Evolutionary conservation across 1,140 invertebrate species (phyloP).

Genomic region (Brachionus sp.): DNA sequence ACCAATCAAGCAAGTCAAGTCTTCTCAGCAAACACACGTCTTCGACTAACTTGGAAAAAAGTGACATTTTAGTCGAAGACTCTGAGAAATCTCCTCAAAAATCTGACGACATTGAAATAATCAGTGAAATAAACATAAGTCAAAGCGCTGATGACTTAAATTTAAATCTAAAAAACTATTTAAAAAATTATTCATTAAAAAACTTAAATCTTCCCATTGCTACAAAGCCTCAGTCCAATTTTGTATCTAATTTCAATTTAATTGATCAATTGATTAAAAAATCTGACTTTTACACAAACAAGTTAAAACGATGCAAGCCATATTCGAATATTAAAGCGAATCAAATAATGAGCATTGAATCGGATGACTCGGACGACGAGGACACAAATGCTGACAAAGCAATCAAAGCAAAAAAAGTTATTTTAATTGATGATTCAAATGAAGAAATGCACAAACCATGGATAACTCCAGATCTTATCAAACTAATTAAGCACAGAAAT

Average conservation of each 20-base stretch:
- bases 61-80: background rate
- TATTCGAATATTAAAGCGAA: conserved; percentile 33
- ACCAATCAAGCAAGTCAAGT: conserved; percentile 14
- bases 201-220: conserved; percentile 31
- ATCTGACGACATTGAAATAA: conserved; percentile 38
- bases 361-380: conserved; percentile 14
- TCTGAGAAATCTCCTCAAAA: conserved; percentile 11
- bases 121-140: background rate
- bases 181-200: conserved; percentile 31
- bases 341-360: conserved; percentile 14
- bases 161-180: conserved; percentile 1
- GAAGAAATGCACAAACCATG: conserved; percentile 44
- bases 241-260: conserved; percentile 24
- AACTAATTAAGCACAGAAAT: conserved; percentile 42
- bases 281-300: conserved; percentile 27
- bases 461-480: conserved; percentile 29
- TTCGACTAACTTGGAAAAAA: conserved; percentile 6
- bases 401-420: background rate
- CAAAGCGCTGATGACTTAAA: background rate
- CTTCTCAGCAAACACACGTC: conserved; percentile 1
- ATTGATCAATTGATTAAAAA: conserved; percentile 28
- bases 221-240: conserved; percentile 24
- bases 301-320: conserved; percentile 21
- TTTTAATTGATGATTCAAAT: conserved; percentile 36
- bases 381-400: background rate